These are phyloP conservation scores for Chaetodon trifascialis DNA, from an alignment of 2,113 vertebrate species.

Conservation along the genomic window DNA sequence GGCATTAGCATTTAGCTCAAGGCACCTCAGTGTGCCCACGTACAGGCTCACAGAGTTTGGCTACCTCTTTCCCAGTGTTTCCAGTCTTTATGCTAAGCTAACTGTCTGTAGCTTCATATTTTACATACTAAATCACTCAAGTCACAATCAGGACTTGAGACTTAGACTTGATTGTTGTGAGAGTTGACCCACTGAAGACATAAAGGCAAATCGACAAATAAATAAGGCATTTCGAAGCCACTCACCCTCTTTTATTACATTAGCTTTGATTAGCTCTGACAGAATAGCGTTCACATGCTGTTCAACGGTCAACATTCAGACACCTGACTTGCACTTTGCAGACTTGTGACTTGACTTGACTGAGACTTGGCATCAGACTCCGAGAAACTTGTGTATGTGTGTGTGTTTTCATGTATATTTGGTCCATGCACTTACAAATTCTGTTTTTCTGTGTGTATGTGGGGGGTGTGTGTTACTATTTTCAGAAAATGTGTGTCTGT, in stretches of 20 bases:
- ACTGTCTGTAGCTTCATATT: neutral
- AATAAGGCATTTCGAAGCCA: neutral
- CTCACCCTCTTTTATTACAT: too few species aligned
- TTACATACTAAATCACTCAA: neutral
- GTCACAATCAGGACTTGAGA: neutral
- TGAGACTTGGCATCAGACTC: neutral
- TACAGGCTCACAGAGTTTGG: too few species aligned
- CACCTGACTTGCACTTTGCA: neutral
- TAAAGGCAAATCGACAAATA: neutral
- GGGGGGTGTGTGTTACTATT: neutral
- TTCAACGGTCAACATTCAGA: neutral
- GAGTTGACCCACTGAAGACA: neutral
- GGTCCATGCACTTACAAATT: conserved; percentile 7
- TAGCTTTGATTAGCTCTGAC: neutral
- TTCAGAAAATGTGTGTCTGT: conserved; percentile 38
- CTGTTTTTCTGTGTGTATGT: conserved; percentile 12
- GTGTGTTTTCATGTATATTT: conserved; percentile 40
- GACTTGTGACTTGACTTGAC: conserved; percentile 1
- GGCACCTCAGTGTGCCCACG: too few species aligned
- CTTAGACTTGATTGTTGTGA: conserved; percentile 3
- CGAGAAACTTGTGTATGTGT: neutral
- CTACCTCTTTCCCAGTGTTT: too few species aligned
- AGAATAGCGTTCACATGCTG: neutral
- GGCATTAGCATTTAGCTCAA: neutral
- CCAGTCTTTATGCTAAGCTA: too few species aligned